Percentiles rank a stretch among this genome's conserved stretches.
These are phyloP conservation scores for Lophotriccus pileatus DNA, from an alignment of 2,797 vertebrate species.

Conservation along the genomic window DNA sequence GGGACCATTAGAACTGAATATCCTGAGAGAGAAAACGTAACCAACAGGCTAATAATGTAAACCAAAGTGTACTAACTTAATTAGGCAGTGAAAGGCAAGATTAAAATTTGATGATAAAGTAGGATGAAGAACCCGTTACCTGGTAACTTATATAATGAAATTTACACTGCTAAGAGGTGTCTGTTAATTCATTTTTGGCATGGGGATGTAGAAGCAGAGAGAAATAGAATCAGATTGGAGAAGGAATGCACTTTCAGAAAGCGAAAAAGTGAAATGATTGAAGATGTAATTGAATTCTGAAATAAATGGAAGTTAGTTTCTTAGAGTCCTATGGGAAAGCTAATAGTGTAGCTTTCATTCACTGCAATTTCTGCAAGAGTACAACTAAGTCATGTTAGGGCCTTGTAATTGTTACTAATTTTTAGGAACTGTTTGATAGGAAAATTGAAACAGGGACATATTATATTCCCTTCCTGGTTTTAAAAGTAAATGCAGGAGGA, in stretches of 20 bases:
- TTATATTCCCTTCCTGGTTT: neutral
- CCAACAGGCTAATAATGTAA: conserved; percentile 19
- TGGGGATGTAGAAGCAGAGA: neutral
- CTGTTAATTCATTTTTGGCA: conserved; percentile 31
- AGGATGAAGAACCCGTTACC: conserved; percentile 20
- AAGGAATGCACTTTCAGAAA: neutral
- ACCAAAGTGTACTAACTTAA: conserved; percentile 14
- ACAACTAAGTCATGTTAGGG: neutral
- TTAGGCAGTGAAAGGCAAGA: conserved; percentile 18
- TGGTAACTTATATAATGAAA: conserved; percentile 23
- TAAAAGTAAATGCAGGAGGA: neutral
- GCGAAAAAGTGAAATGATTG: neutral
- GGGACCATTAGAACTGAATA: neutral
- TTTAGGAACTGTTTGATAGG: neutral
- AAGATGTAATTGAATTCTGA: neutral
- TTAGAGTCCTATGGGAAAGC: neutral
- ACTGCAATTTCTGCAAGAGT: neutral
- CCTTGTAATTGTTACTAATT: neutral
- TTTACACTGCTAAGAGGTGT: conserved; percentile 3
- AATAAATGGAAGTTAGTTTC: neutral
- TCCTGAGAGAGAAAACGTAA: conserved; percentile 13
- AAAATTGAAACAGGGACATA: neutral
- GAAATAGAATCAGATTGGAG: neutral
- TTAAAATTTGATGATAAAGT: conserved; percentile 17
- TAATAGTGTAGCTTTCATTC: neutral